phyloP scores from a whole-genome alignment of 2,888 invertebrate genomes.

The Megaustenia siamemsis region DNA sequence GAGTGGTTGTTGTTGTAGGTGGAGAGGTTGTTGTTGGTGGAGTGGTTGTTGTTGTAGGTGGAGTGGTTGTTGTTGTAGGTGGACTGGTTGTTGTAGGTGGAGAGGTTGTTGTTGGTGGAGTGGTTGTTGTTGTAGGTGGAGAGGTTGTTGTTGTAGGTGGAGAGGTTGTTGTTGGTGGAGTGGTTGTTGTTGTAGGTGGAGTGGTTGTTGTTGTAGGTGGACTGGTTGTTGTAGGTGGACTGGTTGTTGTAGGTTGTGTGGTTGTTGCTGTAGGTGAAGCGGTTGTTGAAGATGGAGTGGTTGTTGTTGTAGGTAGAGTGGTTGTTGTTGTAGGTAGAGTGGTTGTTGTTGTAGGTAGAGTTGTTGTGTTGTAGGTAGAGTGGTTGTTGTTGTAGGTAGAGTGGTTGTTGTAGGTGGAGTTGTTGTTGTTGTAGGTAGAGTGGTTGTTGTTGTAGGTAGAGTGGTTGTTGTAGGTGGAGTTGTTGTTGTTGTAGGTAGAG shows the following conservation, averaged over 20 bases:
- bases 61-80: background rate
- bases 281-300: background rate
- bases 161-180: background rate
- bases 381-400: conserved; percentile 56
- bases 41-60: too few species aligned
- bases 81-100: background rate
- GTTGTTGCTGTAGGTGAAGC: background rate
- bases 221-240: too few species aligned
- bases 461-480: too few species aligned
- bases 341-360: background rate
- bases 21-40: background rate
- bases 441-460: too few species aligned
- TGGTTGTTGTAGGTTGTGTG: background rate
- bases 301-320: background rate
- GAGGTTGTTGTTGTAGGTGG: conserved; percentile 54
- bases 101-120: background rate
- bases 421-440: background rate
- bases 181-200: background rate
- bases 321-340: background rate
- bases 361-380: background rate
- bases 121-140: background rate
- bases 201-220: too few species aligned
- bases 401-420: background rate
- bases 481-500: background rate
- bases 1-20: background rate